Evolutionary conservation across 2,888 invertebrate genomes (phyloP).

Genomic region (Epicampocera succincta): DNA sequence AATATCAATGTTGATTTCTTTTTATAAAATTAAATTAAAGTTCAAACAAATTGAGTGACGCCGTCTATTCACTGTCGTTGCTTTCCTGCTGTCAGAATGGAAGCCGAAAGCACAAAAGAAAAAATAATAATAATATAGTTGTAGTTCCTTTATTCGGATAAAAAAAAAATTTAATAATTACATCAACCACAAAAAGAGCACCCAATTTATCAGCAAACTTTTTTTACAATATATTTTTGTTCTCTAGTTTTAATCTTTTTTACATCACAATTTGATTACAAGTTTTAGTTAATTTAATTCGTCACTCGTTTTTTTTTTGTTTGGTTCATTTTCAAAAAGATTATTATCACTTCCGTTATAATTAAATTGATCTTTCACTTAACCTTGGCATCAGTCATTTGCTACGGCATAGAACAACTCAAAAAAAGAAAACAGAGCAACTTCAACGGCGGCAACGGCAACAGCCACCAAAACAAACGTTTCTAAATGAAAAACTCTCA

Average conservation of each 20-base stretch:
- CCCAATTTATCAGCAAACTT: conserved; percentile 13
- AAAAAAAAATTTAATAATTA: no score
- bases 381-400: conserved; percentile 70
- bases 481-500: conserved; percentile 37
- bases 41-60: background rate
- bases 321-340: conserved; percentile 54
- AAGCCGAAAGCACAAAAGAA: background rate
- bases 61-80: no score
- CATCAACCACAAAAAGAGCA: conserved; percentile 22
- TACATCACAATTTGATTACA: conserved; percentile 53
- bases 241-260: conserved; percentile 15
- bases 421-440: conserved; percentile 13
- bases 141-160: conserved; percentile 44
- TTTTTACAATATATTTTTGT: background rate
- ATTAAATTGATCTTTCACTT: conserved; percentile 71
- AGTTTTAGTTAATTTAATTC: conserved; percentile 47
- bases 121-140: background rate
- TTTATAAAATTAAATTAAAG: no score
- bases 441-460: conserved; percentile 12
- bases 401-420: conserved; percentile 19
- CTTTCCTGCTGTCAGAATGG: no score
- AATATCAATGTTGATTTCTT: no score
- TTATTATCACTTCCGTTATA: conserved; percentile 71
- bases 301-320: conserved; percentile 18
- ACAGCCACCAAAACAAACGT: conserved; percentile 20